A percentile compares a stretch with the other conserved stretches of the same genome.
phyloP scores from a whole-genome alignment of 2,888 invertebrate genomes.

The Caenorhabditis sp. region DNA sequence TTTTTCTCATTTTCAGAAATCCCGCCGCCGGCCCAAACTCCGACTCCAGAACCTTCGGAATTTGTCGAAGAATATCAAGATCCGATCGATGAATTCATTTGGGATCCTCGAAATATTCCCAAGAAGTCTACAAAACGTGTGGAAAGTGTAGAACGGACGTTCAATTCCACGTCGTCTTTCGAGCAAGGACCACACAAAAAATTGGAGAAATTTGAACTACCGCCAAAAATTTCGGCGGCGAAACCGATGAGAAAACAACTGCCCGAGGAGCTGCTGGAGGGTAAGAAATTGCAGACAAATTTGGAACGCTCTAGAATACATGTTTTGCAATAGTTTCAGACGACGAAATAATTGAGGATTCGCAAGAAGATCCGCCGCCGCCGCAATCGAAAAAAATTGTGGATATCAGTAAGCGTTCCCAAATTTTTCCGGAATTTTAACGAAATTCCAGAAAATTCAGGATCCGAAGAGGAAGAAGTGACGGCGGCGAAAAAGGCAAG shows the following conservation, averaged over 20 bases:
- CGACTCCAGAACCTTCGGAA: constrained; percentile 6
- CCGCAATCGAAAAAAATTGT: neutral
- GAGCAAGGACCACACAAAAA: neutral
- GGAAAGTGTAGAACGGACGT: constrained; percentile 14
- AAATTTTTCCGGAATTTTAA: neutral
- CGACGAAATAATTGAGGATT: neutral
- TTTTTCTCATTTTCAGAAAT: neutral
- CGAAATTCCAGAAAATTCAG: neutral
- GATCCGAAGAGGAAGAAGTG: constrained; percentile 25
- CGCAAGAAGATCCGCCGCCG: neutral
- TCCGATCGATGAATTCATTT: neutral
- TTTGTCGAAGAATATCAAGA: neutral
- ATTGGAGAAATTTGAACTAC: neutral
- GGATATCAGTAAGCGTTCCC: neutral
- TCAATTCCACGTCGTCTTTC: neutral
- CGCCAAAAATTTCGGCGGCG: neutral
- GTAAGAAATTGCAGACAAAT: too few species aligned
- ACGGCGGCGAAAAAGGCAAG: neutral
- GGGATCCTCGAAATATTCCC: neutral
- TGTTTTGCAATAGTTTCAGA: neutral
- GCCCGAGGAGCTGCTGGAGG: too few species aligned
- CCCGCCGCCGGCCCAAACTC: neutral
- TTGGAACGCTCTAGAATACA: neutral
- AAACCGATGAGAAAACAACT: neutral
- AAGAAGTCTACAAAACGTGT: neutral